Conservation (phyloP, 2,113 vertebrate species). For the Pseudopipra pipra region DNA sequence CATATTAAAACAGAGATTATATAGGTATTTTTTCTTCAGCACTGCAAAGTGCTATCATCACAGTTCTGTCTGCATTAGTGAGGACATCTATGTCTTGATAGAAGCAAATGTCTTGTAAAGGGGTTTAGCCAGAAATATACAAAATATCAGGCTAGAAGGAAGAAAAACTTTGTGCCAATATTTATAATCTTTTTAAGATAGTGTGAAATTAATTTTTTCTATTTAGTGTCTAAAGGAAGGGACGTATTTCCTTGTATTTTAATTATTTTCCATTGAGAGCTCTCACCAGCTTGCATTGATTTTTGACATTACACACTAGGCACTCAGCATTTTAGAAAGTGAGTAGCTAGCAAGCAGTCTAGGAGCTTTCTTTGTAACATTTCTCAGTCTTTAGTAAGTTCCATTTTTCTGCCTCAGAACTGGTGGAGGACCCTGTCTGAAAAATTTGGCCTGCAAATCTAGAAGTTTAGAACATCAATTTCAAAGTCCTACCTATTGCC, state of each 20-base stretch:
- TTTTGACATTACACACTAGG: neutral
- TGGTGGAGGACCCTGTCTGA: neutral
- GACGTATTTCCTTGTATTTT: rapidly evolving
- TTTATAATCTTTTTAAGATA: neutral
- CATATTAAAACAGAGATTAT: neutral
- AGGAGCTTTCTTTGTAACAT: neutral
- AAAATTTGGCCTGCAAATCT: neutral
- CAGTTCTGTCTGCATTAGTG: neutral
- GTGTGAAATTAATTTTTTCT: neutral
- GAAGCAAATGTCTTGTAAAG: neutral
- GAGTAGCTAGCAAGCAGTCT: neutral
- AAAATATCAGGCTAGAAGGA: neutral
- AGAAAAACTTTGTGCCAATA: neutral
- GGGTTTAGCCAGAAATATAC: neutral
- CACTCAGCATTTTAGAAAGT: neutral
- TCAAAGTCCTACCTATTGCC: neutral
- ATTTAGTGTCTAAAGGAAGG: neutral
- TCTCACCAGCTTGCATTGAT: neutral
- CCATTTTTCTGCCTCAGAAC: neutral
- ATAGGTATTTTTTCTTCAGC: neutral
- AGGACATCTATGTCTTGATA: neutral
- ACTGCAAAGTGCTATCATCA: neutral
- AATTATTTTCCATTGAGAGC: neutral
- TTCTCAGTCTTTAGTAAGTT: neutral
- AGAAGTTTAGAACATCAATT: neutral